Conservation (phyloP, 2,888 invertebrate species). For the Drosophila paucipuncta region DNA sequence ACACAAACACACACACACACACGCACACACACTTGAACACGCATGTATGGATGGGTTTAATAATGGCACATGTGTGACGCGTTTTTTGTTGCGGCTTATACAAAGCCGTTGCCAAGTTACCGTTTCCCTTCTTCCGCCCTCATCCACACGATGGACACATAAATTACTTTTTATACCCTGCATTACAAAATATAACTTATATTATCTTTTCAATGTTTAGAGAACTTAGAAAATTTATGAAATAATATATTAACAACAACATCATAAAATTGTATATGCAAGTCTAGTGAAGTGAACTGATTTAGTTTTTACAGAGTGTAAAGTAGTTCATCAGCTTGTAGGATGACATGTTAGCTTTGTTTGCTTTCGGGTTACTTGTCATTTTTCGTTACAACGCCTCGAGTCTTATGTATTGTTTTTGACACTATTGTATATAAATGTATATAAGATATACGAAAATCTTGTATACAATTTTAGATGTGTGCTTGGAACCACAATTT, state of each 20-base stretch:
- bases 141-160: conserved; percentile 13
- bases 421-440: background rate
- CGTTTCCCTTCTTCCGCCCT: conserved; percentile 1
- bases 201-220: background rate
- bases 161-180: conserved; percentile 7
- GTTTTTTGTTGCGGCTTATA: conserved; percentile 47
- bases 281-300: background rate
- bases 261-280: too few species aligned
- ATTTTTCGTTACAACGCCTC: conserved; percentile 1
- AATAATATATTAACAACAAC: accelerated
- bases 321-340: background rate
- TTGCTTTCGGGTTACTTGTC: conserved; percentile 3
- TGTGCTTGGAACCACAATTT: conserved; percentile 1
- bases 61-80: conserved; percentile 72
- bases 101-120: conserved; percentile 32
- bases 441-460: background rate
- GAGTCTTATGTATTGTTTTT: conserved; percentile 14
- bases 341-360: background rate
- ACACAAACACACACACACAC: conserved; percentile 18
- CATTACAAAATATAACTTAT: background rate
- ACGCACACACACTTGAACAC: conserved; percentile 13
- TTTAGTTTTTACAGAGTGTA: background rate
- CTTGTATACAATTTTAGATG: background rate
- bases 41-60: conserved; percentile 56
- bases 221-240: background rate